phyloP scores from a whole-genome alignment of 1,140 invertebrate species.

The Nephila pilipes region DNA sequence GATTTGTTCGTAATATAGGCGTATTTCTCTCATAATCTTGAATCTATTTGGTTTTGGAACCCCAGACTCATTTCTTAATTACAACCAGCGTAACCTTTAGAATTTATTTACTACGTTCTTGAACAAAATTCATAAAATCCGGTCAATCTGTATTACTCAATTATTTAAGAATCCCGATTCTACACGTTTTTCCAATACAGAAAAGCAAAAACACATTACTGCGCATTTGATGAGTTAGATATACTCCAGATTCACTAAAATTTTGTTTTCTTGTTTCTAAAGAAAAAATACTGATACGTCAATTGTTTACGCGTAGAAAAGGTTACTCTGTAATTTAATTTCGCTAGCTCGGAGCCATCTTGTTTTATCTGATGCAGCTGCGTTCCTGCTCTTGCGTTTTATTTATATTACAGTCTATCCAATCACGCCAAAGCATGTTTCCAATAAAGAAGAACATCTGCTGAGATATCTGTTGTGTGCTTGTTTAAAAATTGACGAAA shows the following conservation, averaged over 20 bases:
- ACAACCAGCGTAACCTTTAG: too few relatives aligned
- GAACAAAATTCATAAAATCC: too few relatives aligned
- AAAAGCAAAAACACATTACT: background rate
- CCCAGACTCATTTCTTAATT: too few relatives aligned
- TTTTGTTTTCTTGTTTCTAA: background rate
- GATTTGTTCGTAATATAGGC: too few relatives aligned
- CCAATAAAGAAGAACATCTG: too few relatives aligned
- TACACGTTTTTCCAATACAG: background rate
- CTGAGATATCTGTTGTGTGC: too few relatives aligned
- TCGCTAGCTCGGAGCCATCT: background rate
- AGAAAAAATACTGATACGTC: background rate
- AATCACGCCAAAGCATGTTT: background rate
- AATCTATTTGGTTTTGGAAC: too few relatives aligned
- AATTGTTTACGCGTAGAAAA: constrained; percentile 15
- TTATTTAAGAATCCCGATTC: too few relatives aligned
- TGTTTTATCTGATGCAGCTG: constrained; percentile 24
- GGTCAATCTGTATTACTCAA: too few relatives aligned
- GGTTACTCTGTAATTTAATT: constrained; percentile 12
- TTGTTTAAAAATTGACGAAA: too few relatives aligned
- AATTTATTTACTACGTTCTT: too few relatives aligned
- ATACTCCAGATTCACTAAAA: background rate
- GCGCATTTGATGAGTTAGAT: background rate
- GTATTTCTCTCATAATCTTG: too few relatives aligned
- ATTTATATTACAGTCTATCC: background rate
- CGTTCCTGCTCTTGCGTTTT: background rate